Percentiles rank a stretch among this genome's conserved stretches.
Conservation (phyloP, 2,113 vertebrate species). For the Caranx melampygus region DNA sequence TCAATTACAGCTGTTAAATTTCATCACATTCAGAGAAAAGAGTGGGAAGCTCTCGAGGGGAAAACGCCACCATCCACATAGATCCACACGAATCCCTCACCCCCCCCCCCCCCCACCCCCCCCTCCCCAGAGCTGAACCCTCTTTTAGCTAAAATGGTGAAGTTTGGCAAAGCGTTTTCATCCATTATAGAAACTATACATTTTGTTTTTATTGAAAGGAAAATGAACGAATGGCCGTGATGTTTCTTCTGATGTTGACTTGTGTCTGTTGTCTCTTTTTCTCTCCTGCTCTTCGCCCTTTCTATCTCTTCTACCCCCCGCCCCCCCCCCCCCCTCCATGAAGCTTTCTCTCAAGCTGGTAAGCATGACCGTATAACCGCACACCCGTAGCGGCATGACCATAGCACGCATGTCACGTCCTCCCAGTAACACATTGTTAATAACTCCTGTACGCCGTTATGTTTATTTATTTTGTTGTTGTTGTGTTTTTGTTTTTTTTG, state of each 20-base stretch:
- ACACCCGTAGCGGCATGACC: slow-evolving; percentile 74
- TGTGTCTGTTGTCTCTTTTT: slow-evolving; percentile 76
- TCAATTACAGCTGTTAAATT: slow-evolving; percentile 61
- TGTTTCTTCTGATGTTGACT: slow-evolving; percentile 73
- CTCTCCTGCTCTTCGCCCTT: slow-evolving; percentile 67
- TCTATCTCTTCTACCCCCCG: slow-evolving; percentile 63
- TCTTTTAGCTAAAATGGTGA: slow-evolving; percentile 68
- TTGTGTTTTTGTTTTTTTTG: slow-evolving; percentile 43
- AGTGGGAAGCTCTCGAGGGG: neutral
- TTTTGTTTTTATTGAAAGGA: slow-evolving; percentile 16
- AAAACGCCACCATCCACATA: neutral
- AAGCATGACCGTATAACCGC: slow-evolving; percentile 89
- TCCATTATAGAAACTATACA: neutral
- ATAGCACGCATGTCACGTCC: slow-evolving; percentile 84
- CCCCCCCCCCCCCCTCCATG: slow-evolving; percentile 71
- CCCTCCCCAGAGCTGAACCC: slow-evolving; percentile 7
- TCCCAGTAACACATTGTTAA: slow-evolving; percentile 76
- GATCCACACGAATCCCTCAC: slow-evolving; percentile 7
- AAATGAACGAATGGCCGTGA: slow-evolving; percentile 45
- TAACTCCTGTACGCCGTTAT: slow-evolving; percentile 52
- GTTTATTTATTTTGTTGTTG: slow-evolving; percentile 19
- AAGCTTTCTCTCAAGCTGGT: slow-evolving; percentile 99
- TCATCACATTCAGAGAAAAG: slow-evolving; percentile 64
- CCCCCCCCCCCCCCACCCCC: too few species aligned
- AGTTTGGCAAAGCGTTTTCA: slow-evolving; percentile 64